These are phyloP conservation scores for Acromyrmex echinatior DNA, from an alignment of 1,140 invertebrate genomes.

Conservation along the genomic window DNA sequence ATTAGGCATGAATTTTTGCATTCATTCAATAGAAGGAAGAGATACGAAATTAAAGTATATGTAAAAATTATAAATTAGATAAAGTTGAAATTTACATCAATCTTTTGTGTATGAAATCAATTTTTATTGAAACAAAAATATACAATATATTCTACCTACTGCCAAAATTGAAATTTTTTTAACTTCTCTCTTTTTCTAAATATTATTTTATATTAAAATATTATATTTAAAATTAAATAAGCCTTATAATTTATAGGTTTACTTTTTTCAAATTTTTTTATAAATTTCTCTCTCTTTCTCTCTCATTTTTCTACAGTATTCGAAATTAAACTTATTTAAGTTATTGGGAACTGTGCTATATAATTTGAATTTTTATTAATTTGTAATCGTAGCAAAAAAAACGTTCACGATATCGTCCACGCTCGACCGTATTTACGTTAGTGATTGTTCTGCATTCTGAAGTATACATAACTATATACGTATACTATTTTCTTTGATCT, in stretches of 20 bases:
- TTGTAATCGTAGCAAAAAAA: slow-evolving; percentile 1
- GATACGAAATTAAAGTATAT: not conserved
- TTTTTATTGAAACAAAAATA: slow-evolving; percentile 47
- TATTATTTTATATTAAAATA: not conserved
- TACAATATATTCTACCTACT: slow-evolving; percentile 12
- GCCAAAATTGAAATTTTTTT: not conserved
- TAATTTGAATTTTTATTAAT: slow-evolving; percentile 8
- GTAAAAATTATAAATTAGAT: not conserved
- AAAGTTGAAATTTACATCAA: slow-evolving; percentile 13
- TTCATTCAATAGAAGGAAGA: not conserved
- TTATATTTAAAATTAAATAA: not conserved
- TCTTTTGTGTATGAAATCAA: not conserved
- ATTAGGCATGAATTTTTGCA: too few species aligned
- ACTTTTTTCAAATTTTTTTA: not conserved
- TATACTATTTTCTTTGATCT: slow-evolving; percentile 25
- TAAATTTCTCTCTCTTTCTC: not conserved
- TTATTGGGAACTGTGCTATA: not conserved
- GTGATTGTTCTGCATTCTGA: slow-evolving; percentile 70
- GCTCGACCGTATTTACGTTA: slow-evolving; percentile 55
- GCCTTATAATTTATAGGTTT: not conserved
- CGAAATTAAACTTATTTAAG: not conserved
- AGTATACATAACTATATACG: slow-evolving; percentile 35
- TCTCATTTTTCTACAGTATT: not conserved
- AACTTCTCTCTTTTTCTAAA: not conserved
- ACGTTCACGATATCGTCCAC: slow-evolving; percentile 34